These are phyloP conservation scores for Lasioglossum malachurum DNA, from an alignment of 2,888 invertebrate species.

Conservation along the genomic window DNA sequence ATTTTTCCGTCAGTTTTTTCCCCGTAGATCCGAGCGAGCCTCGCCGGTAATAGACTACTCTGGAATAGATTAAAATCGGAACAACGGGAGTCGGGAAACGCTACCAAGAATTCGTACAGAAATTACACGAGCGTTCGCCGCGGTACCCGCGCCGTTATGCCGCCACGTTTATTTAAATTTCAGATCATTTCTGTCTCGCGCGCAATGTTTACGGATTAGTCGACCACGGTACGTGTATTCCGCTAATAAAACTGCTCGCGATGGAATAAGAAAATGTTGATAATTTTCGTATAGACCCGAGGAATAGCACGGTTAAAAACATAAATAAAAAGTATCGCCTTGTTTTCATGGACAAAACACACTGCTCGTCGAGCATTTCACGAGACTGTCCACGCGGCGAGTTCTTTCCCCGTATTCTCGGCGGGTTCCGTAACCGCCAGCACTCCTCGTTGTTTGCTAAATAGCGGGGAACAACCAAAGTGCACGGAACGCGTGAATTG, in stretches of 20 bases:
- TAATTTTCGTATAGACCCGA: too few relatives aligned
- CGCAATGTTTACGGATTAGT: not conserved
- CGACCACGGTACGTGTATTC: not conserved
- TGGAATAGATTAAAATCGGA: slow-evolving; percentile 37
- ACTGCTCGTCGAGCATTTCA: not conserved
- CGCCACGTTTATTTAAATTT: slow-evolving; percentile 1
- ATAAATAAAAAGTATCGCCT: too few relatives aligned
- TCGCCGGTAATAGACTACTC: slow-evolving; percentile 27
- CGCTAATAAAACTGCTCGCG: not conserved
- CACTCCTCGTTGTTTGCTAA: slow-evolving; percentile 25
- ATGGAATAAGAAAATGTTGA: not conserved
- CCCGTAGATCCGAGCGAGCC: not conserved
- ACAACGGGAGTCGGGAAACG: slow-evolving; percentile 52
- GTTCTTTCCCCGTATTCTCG: not conserved
- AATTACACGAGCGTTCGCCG: slow-evolving; percentile 9
- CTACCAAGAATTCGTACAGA: slow-evolving; percentile 39
- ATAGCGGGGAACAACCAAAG: slow-evolving; percentile 29
- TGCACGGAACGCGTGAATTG: slow-evolving; percentile 39
- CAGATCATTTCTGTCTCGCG: not conserved
- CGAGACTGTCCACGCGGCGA: not conserved
- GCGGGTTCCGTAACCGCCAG: slow-evolving; percentile 19
- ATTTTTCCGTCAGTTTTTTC: slow-evolving; percentile 21
- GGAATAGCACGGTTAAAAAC: too few relatives aligned
- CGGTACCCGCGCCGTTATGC: slow-evolving; percentile 9
- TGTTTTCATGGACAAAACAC: too few relatives aligned